Evolutionary conservation across 2,888 invertebrate genomes (phyloP), one percentile per base, ranked within the genome.

Genomic region (Galeopsomyia nigrocyanea): DNA sequence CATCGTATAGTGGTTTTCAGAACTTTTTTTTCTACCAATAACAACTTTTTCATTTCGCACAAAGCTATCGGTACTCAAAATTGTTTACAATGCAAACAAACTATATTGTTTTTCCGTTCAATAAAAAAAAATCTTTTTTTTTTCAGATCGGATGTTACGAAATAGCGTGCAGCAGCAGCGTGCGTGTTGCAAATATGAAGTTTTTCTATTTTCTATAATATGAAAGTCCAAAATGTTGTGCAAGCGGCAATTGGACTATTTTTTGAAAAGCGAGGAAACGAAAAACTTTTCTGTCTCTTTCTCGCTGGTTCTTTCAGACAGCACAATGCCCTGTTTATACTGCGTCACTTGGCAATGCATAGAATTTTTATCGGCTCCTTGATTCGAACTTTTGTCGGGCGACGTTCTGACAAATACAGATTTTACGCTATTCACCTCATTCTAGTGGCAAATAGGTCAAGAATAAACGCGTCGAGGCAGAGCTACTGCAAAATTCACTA

Each of bases 341-440:
- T 68, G 71, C 65, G 71, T 66, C 71, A 74, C 74, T 74, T 74
- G 71, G 68, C 74, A 66, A 74, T 74, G 74, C 74, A 74, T 74
- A 74, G 74, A 74, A 71, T 74, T 74, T 74, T 74, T 74, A 76
- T 71, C 69, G 73, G 62, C 68, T 72, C 50, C 66, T 55, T 70
- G 73, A 75, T 75, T 71, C 74, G 70, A 76, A 76, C 68, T 76
- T 74, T 75, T 74, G 73, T 68, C 68, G 71, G 49, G 56, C 60
- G 53, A 76, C 73, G 69, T 71, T 71, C 71, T 61, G 66, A 68
- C 72, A 74, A 73, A 74, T 63, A 72, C 68, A 71, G 60, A 71
- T 74, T 68, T 70, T 69, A 17, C 53, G 51, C 49, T 22, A 26
- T 64, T 69, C 50, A 14, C 26, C 66, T 55, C 31, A 47, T 61